A percentile compares a stretch with the other conserved stretches of the same genome.
phyloP scores from a whole-genome alignment of 30 jellyfish, hydroid and myxozoan genomes.

The Chrysaora quinquecirrha region DNA sequence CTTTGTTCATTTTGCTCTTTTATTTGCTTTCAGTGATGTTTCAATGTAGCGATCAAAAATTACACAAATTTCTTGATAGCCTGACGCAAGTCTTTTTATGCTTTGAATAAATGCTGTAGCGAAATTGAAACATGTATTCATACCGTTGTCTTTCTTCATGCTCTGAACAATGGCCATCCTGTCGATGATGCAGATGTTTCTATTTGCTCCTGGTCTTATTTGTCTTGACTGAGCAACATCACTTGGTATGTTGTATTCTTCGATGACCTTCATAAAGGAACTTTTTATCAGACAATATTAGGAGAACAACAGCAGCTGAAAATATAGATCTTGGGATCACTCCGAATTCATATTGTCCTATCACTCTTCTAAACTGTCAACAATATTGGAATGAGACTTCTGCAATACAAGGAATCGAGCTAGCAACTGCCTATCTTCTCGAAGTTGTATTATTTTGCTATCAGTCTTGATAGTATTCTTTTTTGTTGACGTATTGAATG shows the following conservation, averaged over 20 bases:
- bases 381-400: neutral
- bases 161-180: slow-evolving; percentile 3
- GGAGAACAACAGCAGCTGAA: neutral
- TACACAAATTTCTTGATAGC: neutral
- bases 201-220: slow-evolving; percentile 1
- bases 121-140: neutral
- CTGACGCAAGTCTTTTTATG: slow-evolving; percentile 2
- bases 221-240: slow-evolving; percentile 1
- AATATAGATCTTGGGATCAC: neutral
- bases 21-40: neutral
- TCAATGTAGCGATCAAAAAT: neutral
- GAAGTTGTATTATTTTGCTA: neutral
- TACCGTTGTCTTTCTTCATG: slow-evolving; percentile 2
- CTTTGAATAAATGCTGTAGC: neutral
- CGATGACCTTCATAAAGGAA: slow-evolving; percentile 2
- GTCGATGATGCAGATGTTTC: slow-evolving; percentile 4
- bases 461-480: neutral
- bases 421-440: neutral
- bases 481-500: neutral
- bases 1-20: neutral
- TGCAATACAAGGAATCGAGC: slow-evolving; percentile 4
- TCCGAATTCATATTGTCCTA: neutral
- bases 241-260: neutral
- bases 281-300: neutral
- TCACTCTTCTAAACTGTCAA: slow-evolving; percentile 1